phyloP scores from a whole-genome alignment of 2,113 vertebrate species.

The Alethe castanea region DNA sequence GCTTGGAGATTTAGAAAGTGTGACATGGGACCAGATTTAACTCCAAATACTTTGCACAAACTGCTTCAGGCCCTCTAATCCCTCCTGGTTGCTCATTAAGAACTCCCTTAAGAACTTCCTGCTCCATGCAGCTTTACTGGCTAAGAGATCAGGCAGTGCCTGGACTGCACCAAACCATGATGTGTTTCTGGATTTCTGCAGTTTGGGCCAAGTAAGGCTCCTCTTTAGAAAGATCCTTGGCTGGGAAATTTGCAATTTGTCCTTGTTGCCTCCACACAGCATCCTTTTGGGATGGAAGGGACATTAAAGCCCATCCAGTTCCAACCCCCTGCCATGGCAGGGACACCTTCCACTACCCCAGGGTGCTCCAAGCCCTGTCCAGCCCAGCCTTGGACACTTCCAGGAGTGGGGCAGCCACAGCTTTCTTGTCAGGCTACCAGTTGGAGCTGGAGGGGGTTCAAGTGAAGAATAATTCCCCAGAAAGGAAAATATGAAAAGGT shows the following conservation, averaged over 20 bases:
- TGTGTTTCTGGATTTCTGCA: not conserved
- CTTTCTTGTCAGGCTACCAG: not conserved
- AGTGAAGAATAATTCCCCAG: not conserved
- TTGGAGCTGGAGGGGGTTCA: not conserved
- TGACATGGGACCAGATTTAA: not conserved
- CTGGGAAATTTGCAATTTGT: not conserved
- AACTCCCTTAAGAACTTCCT: not conserved
- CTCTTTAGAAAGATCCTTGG: not conserved
- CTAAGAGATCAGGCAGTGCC: not conserved
- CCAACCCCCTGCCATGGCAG: accelerated
- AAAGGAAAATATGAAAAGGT: not conserved
- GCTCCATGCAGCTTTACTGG: not conserved
- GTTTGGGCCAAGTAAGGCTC: not conserved
- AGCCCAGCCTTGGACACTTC: not conserved
- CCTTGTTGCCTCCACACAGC: not conserved
- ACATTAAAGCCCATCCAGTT: not conserved
- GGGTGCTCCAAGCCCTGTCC: not conserved
- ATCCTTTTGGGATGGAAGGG: not conserved
- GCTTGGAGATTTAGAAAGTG: not conserved
- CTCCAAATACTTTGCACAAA: not conserved
- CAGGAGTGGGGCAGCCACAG: not conserved
- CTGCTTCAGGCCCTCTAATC: not conserved
- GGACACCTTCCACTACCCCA: not conserved
- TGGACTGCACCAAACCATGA: not conserved
- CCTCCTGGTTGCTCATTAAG: not conserved